Percentiles rank a stretch among this genome's conserved stretches.
These are phyloP conservation scores for Sarcophaga bullata DNA, from an alignment of 1,140 invertebrate genomes.

Conservation along the genomic window DNA sequence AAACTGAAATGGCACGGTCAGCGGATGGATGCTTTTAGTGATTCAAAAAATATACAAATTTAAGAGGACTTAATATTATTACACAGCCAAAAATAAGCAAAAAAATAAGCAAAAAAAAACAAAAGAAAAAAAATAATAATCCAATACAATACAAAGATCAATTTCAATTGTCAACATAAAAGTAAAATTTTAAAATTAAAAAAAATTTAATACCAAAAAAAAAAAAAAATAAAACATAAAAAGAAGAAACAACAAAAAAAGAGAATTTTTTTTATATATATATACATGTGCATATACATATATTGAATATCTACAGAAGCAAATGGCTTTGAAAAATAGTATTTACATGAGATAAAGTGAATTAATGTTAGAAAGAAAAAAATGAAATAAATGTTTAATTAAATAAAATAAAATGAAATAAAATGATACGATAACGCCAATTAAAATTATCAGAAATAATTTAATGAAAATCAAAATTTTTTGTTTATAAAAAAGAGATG, in stretches of 20 bases:
- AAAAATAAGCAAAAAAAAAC: constrained; percentile 28
- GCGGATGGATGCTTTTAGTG: constrained; percentile 34
- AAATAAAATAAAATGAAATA: no score
- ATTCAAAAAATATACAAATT: background rate
- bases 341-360: no score
- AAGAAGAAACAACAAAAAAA: no score
- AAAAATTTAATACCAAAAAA: background rate
- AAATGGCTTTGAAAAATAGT: no score
- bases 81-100: background rate
- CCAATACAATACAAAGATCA: background rate
- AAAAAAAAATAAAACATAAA: background rate
- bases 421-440: no score
- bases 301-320: no score
- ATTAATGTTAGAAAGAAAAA: no score
- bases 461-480: background rate
- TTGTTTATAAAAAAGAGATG: background rate
- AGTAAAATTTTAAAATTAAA: background rate
- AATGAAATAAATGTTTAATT: no score
- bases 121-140: background rate
- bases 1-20: constrained; percentile 35
- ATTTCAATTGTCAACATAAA: background rate
- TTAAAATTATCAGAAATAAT: no score
- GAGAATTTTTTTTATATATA: no score
- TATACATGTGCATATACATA: no score
- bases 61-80: background rate